Base-by-base conservation (phyloP, 1,140 invertebrate species). In the Bombus confusus region DNA sequence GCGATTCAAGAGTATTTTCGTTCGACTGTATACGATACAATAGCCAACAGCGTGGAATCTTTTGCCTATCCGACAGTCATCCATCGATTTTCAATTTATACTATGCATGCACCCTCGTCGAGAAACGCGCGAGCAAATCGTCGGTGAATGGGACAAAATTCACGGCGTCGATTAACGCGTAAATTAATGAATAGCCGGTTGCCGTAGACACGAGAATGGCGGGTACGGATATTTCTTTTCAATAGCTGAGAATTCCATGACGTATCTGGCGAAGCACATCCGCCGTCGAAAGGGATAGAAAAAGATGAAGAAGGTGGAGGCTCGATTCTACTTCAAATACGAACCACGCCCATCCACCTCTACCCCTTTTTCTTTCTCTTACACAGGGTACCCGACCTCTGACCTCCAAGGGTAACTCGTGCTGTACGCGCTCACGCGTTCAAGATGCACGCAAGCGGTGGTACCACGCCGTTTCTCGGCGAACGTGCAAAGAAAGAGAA, bases 241-340 rank as follows among this genome's bases (percentile, higher is more conserved):
- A 83, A 83, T 90, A 81, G 41, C 62, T 37, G 59, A 37, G 71
- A 59, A 87, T 87, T 84, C 78, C 80, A 43, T 74, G 88, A 87
- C 78, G 82, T 87, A 90, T 83, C 71, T 41, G 64, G 28, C n/a
- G 31, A 66, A 18, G 31, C 31, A 1, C 59, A n/a, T 62, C 28
- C 59, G 28, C 28, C 64, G 64, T 66, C n/a, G 10, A 62, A n/a
- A 62, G 59, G 59, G 59, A 62, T 62, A 66, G 64, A 18, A 88
- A 62, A 66, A 43, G 86, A 87, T 74, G 76, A 87, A 90, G 90
- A 80, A 80, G 91, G 92, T 90, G 90, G 91, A 93, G 91, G 91
- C 80, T 90, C 86, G 92, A 91, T 90, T 92, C 91, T 93, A 93
- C 91, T 93, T 93, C 92, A 93, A 93, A 93, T 91, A 91, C 87